These are phyloP conservation scores for Sebastes variabilis DNA, from an alignment of 2,797 vertebrate species.

Conservation along the genomic window DNA sequence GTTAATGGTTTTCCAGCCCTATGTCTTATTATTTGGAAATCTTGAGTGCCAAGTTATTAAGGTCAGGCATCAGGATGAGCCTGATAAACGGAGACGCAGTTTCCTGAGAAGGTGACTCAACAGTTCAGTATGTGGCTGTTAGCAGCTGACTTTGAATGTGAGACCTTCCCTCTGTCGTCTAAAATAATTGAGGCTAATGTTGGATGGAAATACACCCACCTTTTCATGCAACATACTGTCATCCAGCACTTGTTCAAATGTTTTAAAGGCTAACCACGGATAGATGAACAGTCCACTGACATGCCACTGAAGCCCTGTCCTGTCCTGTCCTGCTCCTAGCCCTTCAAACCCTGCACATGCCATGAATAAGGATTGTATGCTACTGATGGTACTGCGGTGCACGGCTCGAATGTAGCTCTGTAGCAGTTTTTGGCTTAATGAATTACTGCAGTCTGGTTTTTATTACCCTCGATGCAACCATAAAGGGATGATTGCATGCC, in stretches of 20 bases:
- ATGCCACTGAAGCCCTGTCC: not conserved
- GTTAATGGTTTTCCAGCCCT: not conserved
- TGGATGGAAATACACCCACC: not conserved
- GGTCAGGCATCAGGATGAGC: not conserved
- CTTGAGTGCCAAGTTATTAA: not conserved
- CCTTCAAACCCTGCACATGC: not conserved
- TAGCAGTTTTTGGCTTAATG: not conserved
- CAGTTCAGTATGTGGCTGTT: not conserved
- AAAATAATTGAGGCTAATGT: not conserved
- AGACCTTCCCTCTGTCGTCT: not conserved
- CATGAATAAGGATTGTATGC: not conserved
- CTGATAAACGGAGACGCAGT: not conserved
- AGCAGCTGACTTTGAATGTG: not conserved
- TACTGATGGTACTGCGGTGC: not conserved
- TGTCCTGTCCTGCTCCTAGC: not conserved
- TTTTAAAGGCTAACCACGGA: not conserved
- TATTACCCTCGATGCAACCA: not conserved
- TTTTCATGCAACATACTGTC: not conserved
- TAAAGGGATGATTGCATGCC: too few species aligned
- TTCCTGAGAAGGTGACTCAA: not conserved
- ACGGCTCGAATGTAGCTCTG: not conserved
- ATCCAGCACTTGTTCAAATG: not conserved
- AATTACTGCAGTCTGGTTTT: not conserved
- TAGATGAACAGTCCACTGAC: not conserved
- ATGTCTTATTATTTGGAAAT: not conserved